phyloP scores from a whole-genome alignment of 2,888 invertebrate species.

The Meteorus cinctellus region DNA sequence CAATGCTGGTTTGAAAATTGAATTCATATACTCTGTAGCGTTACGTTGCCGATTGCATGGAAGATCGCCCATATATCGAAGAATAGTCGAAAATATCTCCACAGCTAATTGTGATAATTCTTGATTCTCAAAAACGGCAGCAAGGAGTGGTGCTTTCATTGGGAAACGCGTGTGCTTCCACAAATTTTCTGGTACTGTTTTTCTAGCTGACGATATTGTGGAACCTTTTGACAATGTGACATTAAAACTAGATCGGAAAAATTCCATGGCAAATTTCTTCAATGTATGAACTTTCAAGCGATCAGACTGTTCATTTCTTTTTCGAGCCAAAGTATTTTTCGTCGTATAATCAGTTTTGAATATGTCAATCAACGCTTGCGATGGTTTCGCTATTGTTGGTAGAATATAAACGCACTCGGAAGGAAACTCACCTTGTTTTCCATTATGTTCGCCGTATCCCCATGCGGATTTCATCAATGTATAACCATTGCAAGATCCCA shows the following conservation, averaged over 20 bases:
- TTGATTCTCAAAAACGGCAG: slow-evolving; percentile 83
- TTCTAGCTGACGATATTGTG: slow-evolving; percentile 80
- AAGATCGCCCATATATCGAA: slow-evolving; percentile 94
- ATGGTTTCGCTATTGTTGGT: slow-evolving; percentile 86
- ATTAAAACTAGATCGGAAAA: slow-evolving; percentile 80
- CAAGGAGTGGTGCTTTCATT: slow-evolving; percentile 86
- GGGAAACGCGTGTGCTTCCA: slow-evolving; percentile 90
- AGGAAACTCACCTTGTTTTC: slow-evolving; percentile 87
- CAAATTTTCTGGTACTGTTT: slow-evolving; percentile 81
- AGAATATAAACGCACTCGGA: slow-evolving; percentile 90
- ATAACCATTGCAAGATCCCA: slow-evolving; percentile 84
- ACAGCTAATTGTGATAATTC: slow-evolving; percentile 83
- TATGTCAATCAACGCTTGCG: slow-evolving; percentile 69
- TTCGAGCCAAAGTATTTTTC: slow-evolving; percentile 38
- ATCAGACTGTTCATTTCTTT: slow-evolving; percentile 60
- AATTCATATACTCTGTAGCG: slow-evolving; percentile 89
- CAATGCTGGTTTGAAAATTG: slow-evolving; percentile 87
- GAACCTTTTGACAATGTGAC: slow-evolving; percentile 78
- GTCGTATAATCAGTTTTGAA: slow-evolving; percentile 67
- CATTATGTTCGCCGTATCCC: slow-evolving; percentile 83
- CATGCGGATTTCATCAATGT: slow-evolving; percentile 82
- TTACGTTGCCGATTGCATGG: slow-evolving; percentile 85
- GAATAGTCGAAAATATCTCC: slow-evolving; percentile 82
- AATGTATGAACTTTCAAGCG: slow-evolving; percentile 86
- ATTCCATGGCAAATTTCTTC: slow-evolving; percentile 86